Evolutionary conservation across 2,888 invertebrate genomes (phyloP), one percentile per base, ranked within the genome.

Genomic region (Stenoptilia bipunctidactyla): DNA sequence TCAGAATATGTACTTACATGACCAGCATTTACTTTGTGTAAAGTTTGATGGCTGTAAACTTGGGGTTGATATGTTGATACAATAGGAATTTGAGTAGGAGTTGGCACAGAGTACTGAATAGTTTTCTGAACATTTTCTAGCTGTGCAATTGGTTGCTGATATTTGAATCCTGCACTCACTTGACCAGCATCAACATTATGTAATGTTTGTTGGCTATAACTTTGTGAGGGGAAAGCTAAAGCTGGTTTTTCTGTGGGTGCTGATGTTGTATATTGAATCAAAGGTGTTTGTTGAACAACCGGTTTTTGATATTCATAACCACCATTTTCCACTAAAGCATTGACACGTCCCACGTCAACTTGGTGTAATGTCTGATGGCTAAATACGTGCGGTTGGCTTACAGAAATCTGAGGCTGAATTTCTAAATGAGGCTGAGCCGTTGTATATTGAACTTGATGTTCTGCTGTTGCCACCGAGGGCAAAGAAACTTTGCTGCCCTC

Each of bases 51-150:
- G 8, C 20, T 20, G 20, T 20, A 20, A 34, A 3, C 4, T 12
- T 12, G 8, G 9, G 14, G 13, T 9, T 34, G 34, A 13, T 12
- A 34, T 2, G 13, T 14, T 34, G 13, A 14, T 13, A 14, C 34
- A 27, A 37, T 15, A 27, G 37, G 13, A 40, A 64, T 72, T 9
- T 64, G 51, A 1, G 61, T 46, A 15, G 62, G 48, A 2, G 74
- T 60, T 4, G 77, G 76, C 36, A 80, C 80, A 2, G 82, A 80
- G 40, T 83, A 83, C 25, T 82, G 80, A 13, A 75, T 64, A 1
- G 72, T 34, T 53, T 73, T 80, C 45, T 67, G 77, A 13, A 77
- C 79, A 40, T 66, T 66, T 52, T 82, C 82, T 39, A 61, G 56
- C 1, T 74, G 65, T 14, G 80, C 75, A 1, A 53, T 56, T 15